Base-by-base conservation (phyloP, 2,113 vertebrate species). In the Dicentrarchus labrax region DNA sequence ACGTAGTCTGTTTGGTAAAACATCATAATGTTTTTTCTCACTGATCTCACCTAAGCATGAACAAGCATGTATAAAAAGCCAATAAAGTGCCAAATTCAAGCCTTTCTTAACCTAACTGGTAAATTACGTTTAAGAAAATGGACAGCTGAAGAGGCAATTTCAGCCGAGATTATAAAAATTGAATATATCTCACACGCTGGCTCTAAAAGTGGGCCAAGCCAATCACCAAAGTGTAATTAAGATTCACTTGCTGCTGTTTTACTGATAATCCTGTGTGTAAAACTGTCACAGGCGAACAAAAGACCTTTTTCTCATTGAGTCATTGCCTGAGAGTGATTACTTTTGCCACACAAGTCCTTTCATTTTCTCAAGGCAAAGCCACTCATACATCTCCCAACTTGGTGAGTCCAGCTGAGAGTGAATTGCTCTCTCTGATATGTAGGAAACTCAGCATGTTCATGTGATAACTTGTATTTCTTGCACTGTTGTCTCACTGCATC, bases 201-300 rank as follows among this genome's bases (percentile, higher is more conserved):
- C 69, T 67, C 22, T 59, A 48, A 76, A 84, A 85, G 66, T 75
- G 61, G 76, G 68, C 15, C 21, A 24, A 83, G 67, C 62, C 86
- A 90, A 86, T 91, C 92, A 90, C 79, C 66, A 86, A 86, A 88
- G 83, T 89, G 88, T 91, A 94, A 93, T 90, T 91, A 93, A 91
- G 90, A 93, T 91, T 92, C 80, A 90, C 83, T 91, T 78, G 83
- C 87, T 86, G 87, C 91, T 88, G 82, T 91, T 91, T 88, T 87
- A 88, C 86, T 93, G 88, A 93, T 90, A 90, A 87, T 91, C 70
- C 69, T 76, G 84, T 69, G 85, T 86, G 91, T 90, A 88, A 92
- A 93, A 91, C 84, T 88, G 86, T 88, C 90, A 86, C 67, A 21
- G 78, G 76, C 45, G 70, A 88, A 94, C 92, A 93, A 94, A 91